phyloP scores from a whole-genome alignment of 2,888 invertebrate genomes.

The Agapostemon virescens region DNA sequence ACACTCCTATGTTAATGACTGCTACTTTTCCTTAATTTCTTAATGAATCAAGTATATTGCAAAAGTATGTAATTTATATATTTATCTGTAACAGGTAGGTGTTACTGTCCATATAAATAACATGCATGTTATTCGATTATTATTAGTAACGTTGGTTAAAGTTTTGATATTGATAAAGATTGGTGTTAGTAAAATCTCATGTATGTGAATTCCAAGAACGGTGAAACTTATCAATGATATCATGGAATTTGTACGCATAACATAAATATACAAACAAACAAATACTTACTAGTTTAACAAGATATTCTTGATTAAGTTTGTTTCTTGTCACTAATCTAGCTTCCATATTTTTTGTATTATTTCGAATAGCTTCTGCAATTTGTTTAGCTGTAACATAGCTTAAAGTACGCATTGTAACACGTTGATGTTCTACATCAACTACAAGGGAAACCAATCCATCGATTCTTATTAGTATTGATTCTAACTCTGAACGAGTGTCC shows the following conservation, averaged over 20 bases:
- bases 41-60: too few species aligned
- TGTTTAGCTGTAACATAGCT: conserved; percentile 77
- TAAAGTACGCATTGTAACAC: conserved; percentile 80
- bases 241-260: neutral
- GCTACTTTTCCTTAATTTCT: too few species aligned
- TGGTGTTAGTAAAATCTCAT: too few species aligned
- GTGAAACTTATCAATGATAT: too few species aligned
- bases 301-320: conserved; percentile 80
- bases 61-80: too few species aligned
- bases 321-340: conserved; percentile 79
- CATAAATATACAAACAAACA: neutral
- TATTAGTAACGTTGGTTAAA: too few species aligned
- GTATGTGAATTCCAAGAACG: too few species aligned
- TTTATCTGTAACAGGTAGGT: too few species aligned
- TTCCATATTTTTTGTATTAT: conserved; percentile 78
- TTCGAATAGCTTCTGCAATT: conserved; percentile 78
- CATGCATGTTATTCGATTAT: too few species aligned
- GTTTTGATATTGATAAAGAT: too few species aligned
- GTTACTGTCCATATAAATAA: too few species aligned
- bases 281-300: conserved; percentile 75
- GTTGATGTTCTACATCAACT: conserved; percentile 79
- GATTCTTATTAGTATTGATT: conserved; percentile 78
- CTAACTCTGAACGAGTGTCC: conserved; percentile 79
- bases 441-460: conserved; percentile 79
- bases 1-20: too few species aligned